Conservation (phyloP, 2,797 vertebrate genomes). For the Tamandua tetradactyla region DNA sequence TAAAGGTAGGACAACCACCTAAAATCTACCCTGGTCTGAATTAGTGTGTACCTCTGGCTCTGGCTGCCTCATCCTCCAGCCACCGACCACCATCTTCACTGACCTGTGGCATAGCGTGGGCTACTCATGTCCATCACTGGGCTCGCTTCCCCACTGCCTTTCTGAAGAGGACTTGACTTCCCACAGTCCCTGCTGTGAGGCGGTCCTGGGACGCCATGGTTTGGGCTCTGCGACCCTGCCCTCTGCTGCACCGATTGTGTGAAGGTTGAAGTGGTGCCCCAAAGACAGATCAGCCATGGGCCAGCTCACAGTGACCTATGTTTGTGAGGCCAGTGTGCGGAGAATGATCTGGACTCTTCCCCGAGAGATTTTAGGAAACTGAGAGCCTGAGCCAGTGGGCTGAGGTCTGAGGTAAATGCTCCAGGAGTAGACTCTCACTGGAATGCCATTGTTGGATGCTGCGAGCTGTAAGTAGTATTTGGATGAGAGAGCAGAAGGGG, state of each 20-base stretch:
- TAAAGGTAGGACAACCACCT: not conserved
- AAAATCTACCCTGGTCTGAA: not conserved
- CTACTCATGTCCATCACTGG: rapidly evolving
- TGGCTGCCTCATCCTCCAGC: too few species aligned
- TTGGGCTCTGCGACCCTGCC: rapidly evolving
- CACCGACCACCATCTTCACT: too few species aligned
- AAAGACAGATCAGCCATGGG: rapidly evolving
- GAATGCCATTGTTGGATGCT: not conserved
- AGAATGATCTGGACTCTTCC: not conserved
- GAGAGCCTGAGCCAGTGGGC: not conserved
- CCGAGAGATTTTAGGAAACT: not conserved
- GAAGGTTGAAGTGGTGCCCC: rapidly evolving
- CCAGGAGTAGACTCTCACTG: not conserved
- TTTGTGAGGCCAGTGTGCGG: not conserved
- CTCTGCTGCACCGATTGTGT: not conserved
- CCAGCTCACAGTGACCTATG: rapidly evolving
- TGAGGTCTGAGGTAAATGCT: not conserved
- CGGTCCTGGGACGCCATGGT: not conserved
- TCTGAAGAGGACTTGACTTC: not conserved
- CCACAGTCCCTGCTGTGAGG: not conserved
- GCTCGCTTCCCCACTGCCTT: too few species aligned
- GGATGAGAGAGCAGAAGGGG: not conserved
- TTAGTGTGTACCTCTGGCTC: rapidly evolving
- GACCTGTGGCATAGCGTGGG: rapidly evolving
- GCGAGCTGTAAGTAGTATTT: not conserved